A percentile compares a stretch with the other conserved stretches of the same genome.
Evolutionary conservation across 2,888 invertebrate genomes (phyloP).

Genomic region (Xestia sexstrigata): DNA sequence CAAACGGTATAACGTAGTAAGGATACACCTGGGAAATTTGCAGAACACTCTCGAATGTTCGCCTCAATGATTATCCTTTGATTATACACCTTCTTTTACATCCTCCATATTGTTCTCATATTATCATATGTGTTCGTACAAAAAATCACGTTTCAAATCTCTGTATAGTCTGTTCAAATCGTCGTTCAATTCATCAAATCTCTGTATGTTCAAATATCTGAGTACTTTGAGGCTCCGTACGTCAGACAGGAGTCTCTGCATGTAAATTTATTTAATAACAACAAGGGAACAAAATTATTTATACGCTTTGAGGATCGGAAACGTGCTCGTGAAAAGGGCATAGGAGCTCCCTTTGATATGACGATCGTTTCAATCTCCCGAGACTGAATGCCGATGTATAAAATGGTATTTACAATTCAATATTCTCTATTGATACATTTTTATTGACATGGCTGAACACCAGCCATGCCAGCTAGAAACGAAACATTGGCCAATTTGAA

Average conservation of each 20-base stretch:
- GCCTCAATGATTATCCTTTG: constrained; percentile 11
- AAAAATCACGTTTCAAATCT: constrained; percentile 22
- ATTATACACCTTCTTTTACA: constrained; percentile 4
- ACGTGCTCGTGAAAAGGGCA: constrained; percentile 17
- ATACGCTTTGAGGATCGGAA: neutral
- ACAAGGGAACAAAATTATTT: constrained; percentile 24
- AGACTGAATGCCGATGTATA: constrained; percentile 13
- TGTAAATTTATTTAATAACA: constrained; percentile 39
- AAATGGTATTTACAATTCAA: neutral
- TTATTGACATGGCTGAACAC: neutral
- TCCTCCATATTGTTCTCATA: neutral
- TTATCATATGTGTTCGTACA: neutral
- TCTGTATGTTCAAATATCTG: constrained; percentile 8
- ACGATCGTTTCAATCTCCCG: constrained; percentile 15
- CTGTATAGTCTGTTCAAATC: too few species aligned
- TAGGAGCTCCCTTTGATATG: constrained; percentile 21
- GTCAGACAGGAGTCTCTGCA: constrained; percentile 11
- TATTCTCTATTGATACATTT: neutral
- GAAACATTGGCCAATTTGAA: neutral
- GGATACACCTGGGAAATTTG: constrained; percentile 11
- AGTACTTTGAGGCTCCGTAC: constrained; percentile 16
- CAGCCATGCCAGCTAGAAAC: neutral
- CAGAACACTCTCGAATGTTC: neutral
- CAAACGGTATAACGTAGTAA: constrained; percentile 1
- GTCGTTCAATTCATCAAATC: too few species aligned